Conservation (phyloP, 2,888 invertebrate species). For the Heliothis peltigera region DNA sequence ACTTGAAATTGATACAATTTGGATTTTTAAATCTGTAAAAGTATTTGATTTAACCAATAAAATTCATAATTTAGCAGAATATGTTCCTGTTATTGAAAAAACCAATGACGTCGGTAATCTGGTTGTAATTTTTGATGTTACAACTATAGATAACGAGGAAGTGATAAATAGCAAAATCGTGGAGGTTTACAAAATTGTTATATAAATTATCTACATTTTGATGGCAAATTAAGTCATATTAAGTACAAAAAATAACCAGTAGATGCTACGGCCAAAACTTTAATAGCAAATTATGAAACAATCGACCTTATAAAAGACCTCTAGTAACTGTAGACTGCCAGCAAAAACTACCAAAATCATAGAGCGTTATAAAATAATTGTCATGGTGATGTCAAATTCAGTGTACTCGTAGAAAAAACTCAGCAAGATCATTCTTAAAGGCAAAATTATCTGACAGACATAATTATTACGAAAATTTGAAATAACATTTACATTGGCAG, state of each 20-base stretch:
- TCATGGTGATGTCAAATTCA: conserved; percentile 50
- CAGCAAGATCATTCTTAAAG: conserved; percentile 68
- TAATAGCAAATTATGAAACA: conserved; percentile 56
- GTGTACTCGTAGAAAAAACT: conserved; percentile 60
- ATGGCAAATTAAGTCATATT: too few species aligned
- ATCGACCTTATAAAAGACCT: conserved; percentile 18
- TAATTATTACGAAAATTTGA: conserved; percentile 50
- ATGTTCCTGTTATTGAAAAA: not conserved
- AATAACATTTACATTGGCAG: not conserved
- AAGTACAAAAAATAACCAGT: conserved; percentile 72
- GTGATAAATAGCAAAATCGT: conserved; percentile 10
- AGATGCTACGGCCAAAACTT: conserved; percentile 65
- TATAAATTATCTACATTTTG: too few species aligned
- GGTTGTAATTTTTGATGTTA: conserved; percentile 6
- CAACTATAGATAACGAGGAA: conserved; percentile 37
- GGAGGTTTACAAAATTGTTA: conserved; percentile 31
- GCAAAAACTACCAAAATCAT: conserved; percentile 4
- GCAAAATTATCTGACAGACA: conserved; percentile 66
- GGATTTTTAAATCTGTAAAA: not conserved
- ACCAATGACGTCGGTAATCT: conserved; percentile 16
- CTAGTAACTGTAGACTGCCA: conserved; percentile 20
- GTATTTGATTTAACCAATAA: not conserved
- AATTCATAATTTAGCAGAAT: not conserved
- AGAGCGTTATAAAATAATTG: conserved; percentile 39
- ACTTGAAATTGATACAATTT: not conserved